Evolutionary conservation across 2,888 invertebrate species (phyloP).

Genomic region (Nomada ruficornis): DNA sequence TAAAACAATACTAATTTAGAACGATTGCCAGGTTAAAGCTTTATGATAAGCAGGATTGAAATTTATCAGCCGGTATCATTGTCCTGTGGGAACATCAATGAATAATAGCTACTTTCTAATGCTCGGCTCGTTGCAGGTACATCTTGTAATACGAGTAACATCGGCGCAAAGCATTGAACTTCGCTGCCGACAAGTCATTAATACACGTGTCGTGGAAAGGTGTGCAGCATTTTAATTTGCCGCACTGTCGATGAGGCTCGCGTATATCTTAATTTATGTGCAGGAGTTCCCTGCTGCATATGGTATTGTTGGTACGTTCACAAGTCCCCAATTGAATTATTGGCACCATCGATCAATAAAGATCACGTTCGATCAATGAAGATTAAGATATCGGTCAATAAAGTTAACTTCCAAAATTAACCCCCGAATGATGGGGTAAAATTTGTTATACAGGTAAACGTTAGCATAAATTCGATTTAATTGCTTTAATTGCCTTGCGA

Average conservation of each 20-base stretch:
- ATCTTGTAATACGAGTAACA: slow-evolving; percentile 40
- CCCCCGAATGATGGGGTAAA: too few species aligned
- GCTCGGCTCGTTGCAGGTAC: slow-evolving; percentile 42
- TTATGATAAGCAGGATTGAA: slow-evolving; percentile 16
- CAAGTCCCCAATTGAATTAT: neutral
- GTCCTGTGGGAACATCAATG: slow-evolving; percentile 31
- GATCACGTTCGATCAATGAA: neutral
- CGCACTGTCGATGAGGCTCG: slow-evolving; percentile 19
- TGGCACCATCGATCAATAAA: neutral
- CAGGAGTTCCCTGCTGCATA: neutral
- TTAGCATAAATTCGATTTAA: too few species aligned
- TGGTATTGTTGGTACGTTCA: neutral
- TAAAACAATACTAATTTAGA: neutral
- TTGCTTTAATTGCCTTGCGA: too few species aligned
- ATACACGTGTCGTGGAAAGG: slow-evolving; percentile 32
- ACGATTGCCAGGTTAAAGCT: neutral
- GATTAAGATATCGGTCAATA: too few species aligned
- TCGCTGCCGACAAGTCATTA: slow-evolving; percentile 35
- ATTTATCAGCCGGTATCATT: slow-evolving; percentile 5
- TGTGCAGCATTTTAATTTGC: slow-evolving; percentile 56
- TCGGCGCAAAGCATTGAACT: slow-evolving; percentile 54
- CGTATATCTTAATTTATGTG: slow-evolving; percentile 31
- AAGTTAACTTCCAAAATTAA: too few species aligned
- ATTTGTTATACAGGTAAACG: too few species aligned
- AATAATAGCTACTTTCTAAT: slow-evolving; percentile 55